Evolutionary conservation across 2,888 invertebrate species (phyloP), one percentile per base, ranked within the genome.

Genomic region (Cyclophora punctaria): DNA sequence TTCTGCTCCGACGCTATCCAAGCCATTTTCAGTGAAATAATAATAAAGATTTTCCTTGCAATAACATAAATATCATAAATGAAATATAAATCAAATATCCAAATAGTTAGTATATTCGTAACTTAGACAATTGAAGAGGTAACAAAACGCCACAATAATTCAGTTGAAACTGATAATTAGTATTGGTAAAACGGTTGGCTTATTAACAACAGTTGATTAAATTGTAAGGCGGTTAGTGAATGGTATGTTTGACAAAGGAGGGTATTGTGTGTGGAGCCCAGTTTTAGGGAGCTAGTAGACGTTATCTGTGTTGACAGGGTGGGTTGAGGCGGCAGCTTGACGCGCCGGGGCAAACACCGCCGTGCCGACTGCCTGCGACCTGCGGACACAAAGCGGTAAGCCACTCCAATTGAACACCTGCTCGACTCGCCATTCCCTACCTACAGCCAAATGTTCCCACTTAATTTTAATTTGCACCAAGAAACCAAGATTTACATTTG

Each of bases 11-110:
- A 37, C 51, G 55, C 60, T 56, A 63, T 66, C 69, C 71, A 69
- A 69, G 63, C 62, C 54, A 56, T 50, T 52, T 51, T 52, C 51
- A 51, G 56, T 53, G 55, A 61, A 64, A 61, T 64, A 61, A 66
- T 37, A 37, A 62, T 60, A 64, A 64, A 64, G 67, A 70, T 70
- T 60, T 54, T 57, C 56, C 57, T 57, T 62, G 62, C 65, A 66
- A 63, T 60, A 56, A 56, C 59, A 63, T 58, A 20, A 20, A 20
- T 20, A 20, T 20, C 20, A 20, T 20, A 20, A 20, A 20, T 20
- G 20, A 20, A 20, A 20, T 20, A 20, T 20, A 20, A 20, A 20
- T 20, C 20, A 1, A 37, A 46, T 48, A 41, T 41, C 6, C 41
- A 41, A 7, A 3, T 41, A 41, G 2, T 2, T 41, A 41, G 2